Evolutionary conservation across 2,113 vertebrate species (phyloP).

Genomic region (Lutjanus erythropterus): DNA sequence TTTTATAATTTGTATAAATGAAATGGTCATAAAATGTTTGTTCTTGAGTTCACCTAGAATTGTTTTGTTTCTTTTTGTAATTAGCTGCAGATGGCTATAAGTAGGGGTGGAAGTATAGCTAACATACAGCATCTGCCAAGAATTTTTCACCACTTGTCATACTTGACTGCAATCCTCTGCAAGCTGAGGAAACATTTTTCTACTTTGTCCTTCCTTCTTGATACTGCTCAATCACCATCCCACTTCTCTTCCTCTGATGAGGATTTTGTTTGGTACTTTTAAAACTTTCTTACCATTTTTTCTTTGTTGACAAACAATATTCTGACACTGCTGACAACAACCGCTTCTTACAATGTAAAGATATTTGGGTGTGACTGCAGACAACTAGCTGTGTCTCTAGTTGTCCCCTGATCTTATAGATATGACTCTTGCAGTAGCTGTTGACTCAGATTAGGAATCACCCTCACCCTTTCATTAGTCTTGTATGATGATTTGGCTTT

Average conservation of each 20-base stretch:
- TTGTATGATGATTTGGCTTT: neutral
- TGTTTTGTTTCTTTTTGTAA: slow-evolving; percentile 66
- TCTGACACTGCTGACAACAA: neutral
- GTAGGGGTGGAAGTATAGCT: slow-evolving; percentile 35
- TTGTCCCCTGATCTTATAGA: neutral
- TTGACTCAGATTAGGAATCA: too few species aligned
- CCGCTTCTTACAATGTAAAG: neutral
- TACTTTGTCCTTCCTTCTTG: slow-evolving; percentile 40
- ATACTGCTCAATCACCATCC: slow-evolving; percentile 19
- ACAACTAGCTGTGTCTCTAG: neutral
- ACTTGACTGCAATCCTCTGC: slow-evolving; percentile 47
- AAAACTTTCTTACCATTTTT: slow-evolving; percentile 7
- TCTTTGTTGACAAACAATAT: neutral
- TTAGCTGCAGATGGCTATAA: slow-evolving; percentile 65
- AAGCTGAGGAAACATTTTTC: slow-evolving; percentile 58
- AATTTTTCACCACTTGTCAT: slow-evolving; percentile 61
- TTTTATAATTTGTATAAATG: slow-evolving; percentile 61
- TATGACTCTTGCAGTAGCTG: too few species aligned
- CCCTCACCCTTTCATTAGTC: too few species aligned
- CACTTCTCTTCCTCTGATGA: slow-evolving; percentile 9
- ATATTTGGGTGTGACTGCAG: neutral
- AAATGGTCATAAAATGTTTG: slow-evolving; percentile 52
- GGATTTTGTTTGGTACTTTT: slow-evolving; percentile 22
- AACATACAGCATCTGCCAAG: slow-evolving; percentile 58
- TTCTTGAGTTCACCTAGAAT: slow-evolving; percentile 51